phyloP scores from a whole-genome alignment of 2,113 vertebrate genomes.

The Petrocephalus microphthalmus region DNA sequence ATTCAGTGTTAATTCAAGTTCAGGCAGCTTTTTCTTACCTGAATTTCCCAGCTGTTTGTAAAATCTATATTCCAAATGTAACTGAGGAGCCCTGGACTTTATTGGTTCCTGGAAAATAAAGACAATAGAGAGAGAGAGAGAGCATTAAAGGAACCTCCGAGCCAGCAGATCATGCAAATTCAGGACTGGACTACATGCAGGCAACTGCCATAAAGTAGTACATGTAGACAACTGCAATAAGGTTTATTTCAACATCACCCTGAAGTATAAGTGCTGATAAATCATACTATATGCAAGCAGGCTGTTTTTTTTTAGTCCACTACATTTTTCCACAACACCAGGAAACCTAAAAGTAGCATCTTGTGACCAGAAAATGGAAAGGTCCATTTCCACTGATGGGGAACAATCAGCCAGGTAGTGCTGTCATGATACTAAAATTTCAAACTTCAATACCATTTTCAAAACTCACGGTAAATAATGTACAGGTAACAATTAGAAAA shows the following conservation, averaged over 20 bases:
- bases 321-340: not conserved
- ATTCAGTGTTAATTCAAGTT: not conserved
- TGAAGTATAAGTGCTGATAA: not conserved
- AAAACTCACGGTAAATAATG: too few species aligned
- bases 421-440: too few species aligned
- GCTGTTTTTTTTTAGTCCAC: not conserved
- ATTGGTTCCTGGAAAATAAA: constrained; percentile 80
- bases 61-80: constrained; percentile 96
- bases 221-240: not conserved
- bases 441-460: too few species aligned
- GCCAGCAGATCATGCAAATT: not conserved
- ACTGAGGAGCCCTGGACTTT: constrained; percentile 91
- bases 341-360: not conserved
- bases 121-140: constrained; percentile 6
- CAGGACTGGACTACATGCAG: not conserved
- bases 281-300: not conserved
- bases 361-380: not conserved
- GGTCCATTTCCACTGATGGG: not conserved
- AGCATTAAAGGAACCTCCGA: not conserved
- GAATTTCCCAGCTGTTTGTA: constrained; percentile 96
- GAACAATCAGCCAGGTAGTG: not conserved
- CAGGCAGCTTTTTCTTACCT: constrained; percentile 62
- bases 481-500: too few species aligned
- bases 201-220: not conserved
- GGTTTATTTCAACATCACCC: not conserved